These are phyloP conservation scores for Homarus gammarus DNA, from an alignment of 2,888 invertebrate species.

Conservation along the genomic window DNA sequence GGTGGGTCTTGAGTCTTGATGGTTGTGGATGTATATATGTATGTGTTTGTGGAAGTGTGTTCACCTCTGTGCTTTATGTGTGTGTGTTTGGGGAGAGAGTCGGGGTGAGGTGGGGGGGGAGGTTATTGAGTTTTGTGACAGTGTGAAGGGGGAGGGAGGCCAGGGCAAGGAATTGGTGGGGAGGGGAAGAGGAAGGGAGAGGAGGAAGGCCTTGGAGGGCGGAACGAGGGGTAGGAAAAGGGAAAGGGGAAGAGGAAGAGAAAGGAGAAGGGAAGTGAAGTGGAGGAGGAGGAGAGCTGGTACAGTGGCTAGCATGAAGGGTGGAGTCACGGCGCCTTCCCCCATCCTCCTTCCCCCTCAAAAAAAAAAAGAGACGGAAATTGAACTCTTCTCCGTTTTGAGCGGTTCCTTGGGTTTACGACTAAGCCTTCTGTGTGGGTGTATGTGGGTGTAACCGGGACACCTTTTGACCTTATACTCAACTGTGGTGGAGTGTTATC, in stretches of 20 bases:
- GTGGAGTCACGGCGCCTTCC: background rate
- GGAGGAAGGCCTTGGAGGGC: background rate
- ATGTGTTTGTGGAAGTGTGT: too few species aligned
- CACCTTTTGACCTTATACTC: too few species aligned
- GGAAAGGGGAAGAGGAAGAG: background rate
- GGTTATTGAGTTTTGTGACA: background rate
- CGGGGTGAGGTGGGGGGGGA: background rate
- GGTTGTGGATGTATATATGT: too few species aligned
- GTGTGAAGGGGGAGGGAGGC: slow-evolving; percentile 22
- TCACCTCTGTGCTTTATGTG: background rate
- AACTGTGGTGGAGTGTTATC: too few species aligned
- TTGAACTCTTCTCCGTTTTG: slow-evolving; percentile 25
- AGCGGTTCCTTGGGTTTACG: background rate
- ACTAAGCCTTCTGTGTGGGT: background rate
- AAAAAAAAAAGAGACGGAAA: slow-evolving; percentile 39
- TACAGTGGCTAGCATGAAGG: background rate
- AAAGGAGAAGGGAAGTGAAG: background rate
- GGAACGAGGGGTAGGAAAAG: background rate
- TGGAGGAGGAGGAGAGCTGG: background rate
- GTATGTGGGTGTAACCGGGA: background rate
- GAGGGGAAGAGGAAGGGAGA: background rate
- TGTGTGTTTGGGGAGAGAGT: background rate
- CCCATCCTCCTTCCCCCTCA: too few species aligned
- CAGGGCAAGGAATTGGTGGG: background rate
- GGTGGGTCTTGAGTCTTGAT: too few species aligned